These are phyloP conservation scores for Conus ventricosus DNA, from an alignment of 1,140 invertebrate species.

Conservation along the genomic window DNA sequence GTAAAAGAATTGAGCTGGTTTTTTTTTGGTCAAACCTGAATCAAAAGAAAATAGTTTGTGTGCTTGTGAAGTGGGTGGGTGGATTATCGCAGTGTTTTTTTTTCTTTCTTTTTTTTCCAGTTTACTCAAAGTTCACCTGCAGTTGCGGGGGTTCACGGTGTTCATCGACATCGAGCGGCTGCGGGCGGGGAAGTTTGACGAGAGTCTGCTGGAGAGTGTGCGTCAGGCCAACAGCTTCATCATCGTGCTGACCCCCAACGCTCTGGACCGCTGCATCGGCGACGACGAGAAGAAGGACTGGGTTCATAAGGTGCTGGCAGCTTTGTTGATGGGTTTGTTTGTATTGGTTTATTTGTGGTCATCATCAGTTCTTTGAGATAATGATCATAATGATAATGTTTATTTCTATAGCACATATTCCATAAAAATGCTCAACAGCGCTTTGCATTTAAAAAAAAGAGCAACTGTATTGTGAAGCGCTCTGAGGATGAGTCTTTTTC, in stretches of 20 bases:
- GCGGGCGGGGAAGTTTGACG: conserved; percentile 90
- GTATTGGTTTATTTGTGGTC: not conserved
- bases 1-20: too few species aligned
- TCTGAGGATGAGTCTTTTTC: too few species aligned
- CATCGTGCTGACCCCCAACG: conserved; percentile 94
- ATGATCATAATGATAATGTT: not conserved
- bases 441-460: too few species aligned
- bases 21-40: too few species aligned
- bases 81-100: not conserved
- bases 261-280: conserved; percentile 93
- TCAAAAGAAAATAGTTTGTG: too few species aligned
- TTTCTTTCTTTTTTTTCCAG: conserved; percentile 73
- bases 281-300: conserved; percentile 98
- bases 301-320: conserved; percentile 86
- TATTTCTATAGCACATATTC: too few species aligned
- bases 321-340: not conserved
- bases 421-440: too few species aligned
- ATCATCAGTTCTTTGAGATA: not conserved
- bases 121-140: conserved; percentile 90
- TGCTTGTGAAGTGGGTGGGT: too few species aligned
- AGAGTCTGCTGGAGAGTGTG: conserved; percentile 97
- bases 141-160: conserved; percentile 85
- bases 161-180: conserved; percentile 74
- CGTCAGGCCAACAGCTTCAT: conserved; percentile 95
- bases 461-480: too few species aligned